These are phyloP conservation scores for Natrix natrix DNA, from an alignment of 2,797 vertebrate genomes.

Conservation along the genomic window DNA sequence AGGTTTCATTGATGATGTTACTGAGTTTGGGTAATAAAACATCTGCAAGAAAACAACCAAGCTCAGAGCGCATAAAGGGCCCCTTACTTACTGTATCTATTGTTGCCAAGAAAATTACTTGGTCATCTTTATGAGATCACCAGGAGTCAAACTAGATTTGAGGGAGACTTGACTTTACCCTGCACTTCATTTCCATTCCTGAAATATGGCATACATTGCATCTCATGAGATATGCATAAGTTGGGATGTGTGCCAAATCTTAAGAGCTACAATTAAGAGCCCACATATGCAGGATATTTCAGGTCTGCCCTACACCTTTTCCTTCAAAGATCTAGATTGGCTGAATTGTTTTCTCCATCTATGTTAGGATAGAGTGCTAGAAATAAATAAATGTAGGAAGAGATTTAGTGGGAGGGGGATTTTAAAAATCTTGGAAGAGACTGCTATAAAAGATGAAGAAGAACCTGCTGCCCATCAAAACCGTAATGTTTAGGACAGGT, in stretches of 20 bases:
- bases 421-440: too few species aligned
- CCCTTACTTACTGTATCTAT: not conserved
- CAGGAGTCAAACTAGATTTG: not conserved
- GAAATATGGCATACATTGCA: not conserved
- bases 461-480: not conserved
- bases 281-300: not conserved
- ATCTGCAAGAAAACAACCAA: not conserved
- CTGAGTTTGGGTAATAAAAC: not conserved
- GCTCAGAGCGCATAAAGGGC: not conserved
- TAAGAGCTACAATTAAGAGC: not conserved
- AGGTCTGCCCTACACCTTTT: not conserved
- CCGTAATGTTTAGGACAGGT: not conserved
- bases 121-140: not conserved
- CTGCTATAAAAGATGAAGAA: not conserved
- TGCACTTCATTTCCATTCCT: not conserved
- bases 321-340: not conserved
- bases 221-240: constrained; percentile 14
- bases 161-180: not conserved
- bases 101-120: not conserved
- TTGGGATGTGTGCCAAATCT: constrained; percentile 21
- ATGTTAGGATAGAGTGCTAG: not conserved
- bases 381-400: not conserved
- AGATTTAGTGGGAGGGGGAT: not conserved
- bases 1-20: not conserved
- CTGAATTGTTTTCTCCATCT: not conserved